Base-by-base conservation (phyloP, 2,888 invertebrate genomes). In the Zelleria hepariella region DNA sequence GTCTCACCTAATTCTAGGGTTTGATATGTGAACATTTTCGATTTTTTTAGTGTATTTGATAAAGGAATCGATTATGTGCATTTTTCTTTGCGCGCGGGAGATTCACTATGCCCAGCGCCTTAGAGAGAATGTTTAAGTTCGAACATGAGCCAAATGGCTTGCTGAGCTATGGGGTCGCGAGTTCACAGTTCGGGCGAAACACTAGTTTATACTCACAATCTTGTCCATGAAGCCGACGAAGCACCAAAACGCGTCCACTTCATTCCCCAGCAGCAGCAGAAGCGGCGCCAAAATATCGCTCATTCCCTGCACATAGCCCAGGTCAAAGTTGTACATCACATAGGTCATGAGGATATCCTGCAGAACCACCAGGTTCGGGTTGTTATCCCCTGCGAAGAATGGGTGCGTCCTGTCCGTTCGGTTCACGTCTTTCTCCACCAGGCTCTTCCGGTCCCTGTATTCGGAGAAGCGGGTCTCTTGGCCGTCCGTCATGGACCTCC, bases 181-280 rank as follows among this genome's bases (percentile, higher is more conserved):
- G n/a, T n/a, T n/a, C n/a, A n/a, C n/a, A n/a, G n/a, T n/a, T n/a
- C n/a, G n/a, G n/a, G n/a, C n/a, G n/a, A n/a, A n/a, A n/a, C n/a
- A n/a, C n/a, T n/a, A n/a, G n/a, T n/a, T n/a, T 8, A 62, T 63
- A 88, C 93, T 91, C 79, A 96, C 97, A 78, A 99, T 94, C 90
- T 93, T 93, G 62, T 98, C 94, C 98, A 99, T 99, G 70, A 98
- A 96, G 7, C 98, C 98, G 47, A 96, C 98, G 78, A 99, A 99
- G 82, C 98, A 98, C 99, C 99, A 99, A 87, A 99, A 99, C 0
- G 97, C 94, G 77, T 99, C 98, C 2, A 96, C 96, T 82, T 99
- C 99, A 74, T 97, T 94, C 65, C 94, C 93, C 90, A 98, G 91
- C 54, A 98, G 90, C 72, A 94, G 92, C 59, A 99, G 86, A 69